These are phyloP conservation scores for Bambusicola thoracicus DNA, from an alignment of 2,113 vertebrate species.

Conservation along the genomic window DNA sequence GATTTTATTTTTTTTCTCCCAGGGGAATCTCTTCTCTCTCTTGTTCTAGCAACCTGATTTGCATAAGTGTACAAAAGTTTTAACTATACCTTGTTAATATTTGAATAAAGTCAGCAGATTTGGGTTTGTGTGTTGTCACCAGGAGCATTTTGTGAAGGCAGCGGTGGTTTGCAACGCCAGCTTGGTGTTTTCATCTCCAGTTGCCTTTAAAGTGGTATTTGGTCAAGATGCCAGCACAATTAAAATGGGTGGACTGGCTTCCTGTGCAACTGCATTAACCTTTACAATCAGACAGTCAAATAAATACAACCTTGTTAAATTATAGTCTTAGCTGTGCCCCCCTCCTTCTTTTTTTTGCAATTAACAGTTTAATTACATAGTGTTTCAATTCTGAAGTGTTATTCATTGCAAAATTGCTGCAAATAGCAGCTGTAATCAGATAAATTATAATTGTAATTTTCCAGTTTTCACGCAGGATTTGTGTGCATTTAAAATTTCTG, in stretches of 20 bases:
- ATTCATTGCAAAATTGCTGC: slow-evolving; percentile 59
- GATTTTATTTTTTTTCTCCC: slow-evolving; percentile 68
- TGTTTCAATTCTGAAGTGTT: slow-evolving; percentile 65
- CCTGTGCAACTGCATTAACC: slow-evolving; percentile 68
- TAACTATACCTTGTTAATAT: slow-evolving; percentile 74
- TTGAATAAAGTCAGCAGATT: slow-evolving; percentile 78
- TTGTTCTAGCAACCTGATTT: slow-evolving; percentile 25
- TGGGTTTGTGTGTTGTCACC: not conserved
- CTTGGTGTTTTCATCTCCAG: not conserved
- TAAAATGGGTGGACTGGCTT: slow-evolving; percentile 1
- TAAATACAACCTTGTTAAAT: slow-evolving; percentile 67
- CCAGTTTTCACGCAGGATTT: slow-evolving; percentile 57
- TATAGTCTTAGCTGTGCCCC: slow-evolving; percentile 63
- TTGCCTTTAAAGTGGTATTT: slow-evolving; percentile 35
- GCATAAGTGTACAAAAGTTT: slow-evolving; percentile 64
- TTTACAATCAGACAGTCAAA: slow-evolving; percentile 68
- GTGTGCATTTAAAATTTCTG: not conserved
- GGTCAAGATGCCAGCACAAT: slow-evolving; percentile 13
- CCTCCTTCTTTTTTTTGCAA: slow-evolving; percentile 52
- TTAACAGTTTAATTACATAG: slow-evolving; percentile 78
- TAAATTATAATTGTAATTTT: slow-evolving; percentile 69
- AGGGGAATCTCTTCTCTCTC: slow-evolving; percentile 52
- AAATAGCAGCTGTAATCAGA: slow-evolving; percentile 74
- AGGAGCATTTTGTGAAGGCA: slow-evolving; percentile 8
- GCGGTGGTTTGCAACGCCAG: not conserved